Evolutionary conservation across 2,888 invertebrate genomes (phyloP).

Genomic region (Plagiodera versicolora): DNA sequence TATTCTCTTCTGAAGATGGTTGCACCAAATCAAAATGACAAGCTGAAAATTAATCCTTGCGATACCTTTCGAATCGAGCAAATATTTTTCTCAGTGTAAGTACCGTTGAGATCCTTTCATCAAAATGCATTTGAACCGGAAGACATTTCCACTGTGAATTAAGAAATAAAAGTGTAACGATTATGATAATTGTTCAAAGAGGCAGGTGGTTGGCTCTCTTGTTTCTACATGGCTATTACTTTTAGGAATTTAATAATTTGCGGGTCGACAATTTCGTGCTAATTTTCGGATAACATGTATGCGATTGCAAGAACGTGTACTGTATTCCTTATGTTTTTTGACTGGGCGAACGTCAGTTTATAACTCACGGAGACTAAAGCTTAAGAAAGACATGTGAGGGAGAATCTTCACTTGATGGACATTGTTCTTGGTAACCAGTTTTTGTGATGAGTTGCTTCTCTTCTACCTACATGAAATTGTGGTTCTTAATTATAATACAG

Average conservation of each 20-base stretch:
- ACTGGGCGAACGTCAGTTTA: not conserved
- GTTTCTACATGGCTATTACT: constrained; percentile 1
- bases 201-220: constrained; percentile 2
- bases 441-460: too few relatives aligned
- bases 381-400: not conserved
- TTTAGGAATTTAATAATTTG: constrained; percentile 6
- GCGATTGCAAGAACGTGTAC: constrained; percentile 1
- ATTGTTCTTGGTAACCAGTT: too few relatives aligned
- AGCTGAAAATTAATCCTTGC: too few relatives aligned
- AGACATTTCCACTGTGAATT: constrained; percentile 7
- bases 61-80: not conserved
- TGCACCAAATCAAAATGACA: too few relatives aligned
- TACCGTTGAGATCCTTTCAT: not conserved
- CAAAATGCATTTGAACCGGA: constrained; percentile 6
- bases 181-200: constrained; percentile 11
- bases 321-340: not conserved
- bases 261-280: not conserved
- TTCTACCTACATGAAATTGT: too few relatives aligned
- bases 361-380: not conserved
- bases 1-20: too few relatives aligned
- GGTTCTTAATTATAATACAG: too few relatives aligned
- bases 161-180: constrained; percentile 6
- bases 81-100: not conserved
- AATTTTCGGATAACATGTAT: constrained; percentile 2
- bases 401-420: too few relatives aligned